These are phyloP conservation scores for Semnornis frantzii DNA, from an alignment of 2,113 vertebrate genomes.

Conservation along the genomic window DNA sequence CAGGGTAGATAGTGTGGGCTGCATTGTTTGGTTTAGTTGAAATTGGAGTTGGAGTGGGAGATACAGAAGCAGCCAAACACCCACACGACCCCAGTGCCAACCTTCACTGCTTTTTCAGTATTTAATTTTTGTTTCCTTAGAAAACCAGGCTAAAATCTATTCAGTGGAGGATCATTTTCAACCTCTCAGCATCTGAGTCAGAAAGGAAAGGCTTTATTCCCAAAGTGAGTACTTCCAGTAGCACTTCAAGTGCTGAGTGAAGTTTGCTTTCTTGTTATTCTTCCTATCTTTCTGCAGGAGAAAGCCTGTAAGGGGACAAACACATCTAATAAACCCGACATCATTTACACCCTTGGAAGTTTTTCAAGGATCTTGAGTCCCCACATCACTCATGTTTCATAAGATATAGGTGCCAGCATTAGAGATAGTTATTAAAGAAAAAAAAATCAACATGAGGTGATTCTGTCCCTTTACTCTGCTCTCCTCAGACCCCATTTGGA, in stretches of 20 bases:
- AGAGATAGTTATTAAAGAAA: not conserved
- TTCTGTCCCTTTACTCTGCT: too few relatives aligned
- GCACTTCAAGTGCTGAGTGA: accelerated
- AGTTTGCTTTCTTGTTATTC: not conserved
- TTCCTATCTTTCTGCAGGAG: not conserved
- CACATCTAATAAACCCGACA: not conserved
- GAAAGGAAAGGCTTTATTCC: not conserved
- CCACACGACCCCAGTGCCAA: not conserved
- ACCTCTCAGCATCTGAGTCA: not conserved
- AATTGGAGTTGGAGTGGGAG: not conserved
- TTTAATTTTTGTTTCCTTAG: conserved; percentile 33
- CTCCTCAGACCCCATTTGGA: too few relatives aligned
- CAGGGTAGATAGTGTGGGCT: not conserved
- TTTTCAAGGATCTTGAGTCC: not conserved
- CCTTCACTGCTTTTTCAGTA: not conserved
- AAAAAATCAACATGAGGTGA: too few relatives aligned
- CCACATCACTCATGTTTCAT: not conserved
- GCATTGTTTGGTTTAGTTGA: not conserved
- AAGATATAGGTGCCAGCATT: not conserved
- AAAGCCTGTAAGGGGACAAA: not conserved
- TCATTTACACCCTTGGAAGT: not conserved
- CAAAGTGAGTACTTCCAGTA: not conserved
- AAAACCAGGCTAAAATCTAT: not conserved
- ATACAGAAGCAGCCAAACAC: conserved; percentile 10
- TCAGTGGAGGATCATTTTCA: not conserved